A percentile compares a stretch with the other conserved stretches of the same genome.
These are phyloP conservation scores for Zoanthus sansibaricus DNA, from an alignment of 92 coral and sea anemone species.

Conservation along the genomic window DNA sequence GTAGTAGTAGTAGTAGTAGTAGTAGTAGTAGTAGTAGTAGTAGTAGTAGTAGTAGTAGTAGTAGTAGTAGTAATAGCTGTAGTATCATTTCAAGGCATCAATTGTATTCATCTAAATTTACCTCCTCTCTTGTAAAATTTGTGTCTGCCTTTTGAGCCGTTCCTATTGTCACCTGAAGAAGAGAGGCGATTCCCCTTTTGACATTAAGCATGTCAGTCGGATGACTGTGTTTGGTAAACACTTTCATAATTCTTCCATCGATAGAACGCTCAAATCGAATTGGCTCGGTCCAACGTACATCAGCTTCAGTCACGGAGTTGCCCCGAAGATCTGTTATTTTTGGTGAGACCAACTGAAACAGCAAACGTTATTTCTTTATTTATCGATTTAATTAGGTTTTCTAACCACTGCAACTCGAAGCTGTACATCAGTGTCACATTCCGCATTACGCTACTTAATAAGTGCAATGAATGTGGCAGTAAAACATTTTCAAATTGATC, in stretches of 20 bases:
- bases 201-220: conserved; percentile 58
- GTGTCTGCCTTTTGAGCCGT: neutral
- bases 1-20: no score
- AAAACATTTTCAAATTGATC: no score
- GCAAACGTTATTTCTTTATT: neutral
- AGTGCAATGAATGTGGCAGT: no score
- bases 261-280: conserved; percentile 28
- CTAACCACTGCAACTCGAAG: neutral
- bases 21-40: no score
- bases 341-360: conserved; percentile 19
- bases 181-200: conserved; percentile 61
- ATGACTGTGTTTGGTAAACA: conserved; percentile 19
- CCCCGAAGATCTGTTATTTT: conserved; percentile 27
- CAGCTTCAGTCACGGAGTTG: conserved; percentile 18
- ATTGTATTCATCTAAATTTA: neutral
- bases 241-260: conserved; percentile 42
- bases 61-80: no score
- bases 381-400: neutral
- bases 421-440: no score
- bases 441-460: no score
- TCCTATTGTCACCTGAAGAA: conserved; percentile 49
- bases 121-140: conserved; percentile 22
- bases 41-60: no score
- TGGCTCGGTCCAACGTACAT: conserved; percentile 40
- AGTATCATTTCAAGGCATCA: no score